A percentile compares a stretch with the other conserved stretches of the same genome.
These are phyloP conservation scores for Pyralis farinalis DNA, from an alignment of 2,888 invertebrate species.

Conservation along the genomic window DNA sequence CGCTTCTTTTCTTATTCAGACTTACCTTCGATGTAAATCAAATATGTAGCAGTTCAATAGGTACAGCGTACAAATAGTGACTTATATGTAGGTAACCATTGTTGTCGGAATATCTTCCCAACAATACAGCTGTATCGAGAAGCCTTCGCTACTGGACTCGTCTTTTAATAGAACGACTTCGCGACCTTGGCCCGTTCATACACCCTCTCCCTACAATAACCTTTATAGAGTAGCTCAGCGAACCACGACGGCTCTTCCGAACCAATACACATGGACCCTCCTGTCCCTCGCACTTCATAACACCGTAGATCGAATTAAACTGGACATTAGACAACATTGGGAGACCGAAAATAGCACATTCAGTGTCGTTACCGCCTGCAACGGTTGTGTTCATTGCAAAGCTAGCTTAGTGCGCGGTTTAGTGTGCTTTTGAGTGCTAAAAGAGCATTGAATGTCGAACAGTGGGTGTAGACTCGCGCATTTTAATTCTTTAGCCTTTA, in stretches of 20 bases:
- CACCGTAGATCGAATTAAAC: conserved; percentile 29
- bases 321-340: conserved; percentile 28
- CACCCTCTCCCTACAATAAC: conserved; percentile 42
- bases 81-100: too few species aligned
- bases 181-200: conserved; percentile 51
- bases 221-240: conserved; percentile 43
- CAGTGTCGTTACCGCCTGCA: conserved; percentile 39
- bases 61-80: too few species aligned
- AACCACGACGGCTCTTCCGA: conserved; percentile 42
- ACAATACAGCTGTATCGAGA: conserved; percentile 1
- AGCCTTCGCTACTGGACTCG: conserved; percentile 12
- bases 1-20: too few species aligned
- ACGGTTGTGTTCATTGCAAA: conserved; percentile 43
- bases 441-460: conserved; percentile 18
- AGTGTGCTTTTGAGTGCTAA: conserved; percentile 6
- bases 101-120: background rate
- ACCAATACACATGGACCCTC: conserved; percentile 42
- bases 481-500: conserved; percentile 8
- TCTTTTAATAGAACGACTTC: conserved; percentile 34
- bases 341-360: conserved; percentile 56
- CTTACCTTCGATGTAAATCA: too few species aligned
- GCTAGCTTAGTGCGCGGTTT: conserved; percentile 12
- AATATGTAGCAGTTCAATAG: too few species aligned
- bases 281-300: conserved; percentile 18
- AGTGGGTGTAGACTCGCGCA: conserved; percentile 10